phyloP scores from a whole-genome alignment of 2,113 vertebrate genomes.

The Catharus fuscescens region DNA sequence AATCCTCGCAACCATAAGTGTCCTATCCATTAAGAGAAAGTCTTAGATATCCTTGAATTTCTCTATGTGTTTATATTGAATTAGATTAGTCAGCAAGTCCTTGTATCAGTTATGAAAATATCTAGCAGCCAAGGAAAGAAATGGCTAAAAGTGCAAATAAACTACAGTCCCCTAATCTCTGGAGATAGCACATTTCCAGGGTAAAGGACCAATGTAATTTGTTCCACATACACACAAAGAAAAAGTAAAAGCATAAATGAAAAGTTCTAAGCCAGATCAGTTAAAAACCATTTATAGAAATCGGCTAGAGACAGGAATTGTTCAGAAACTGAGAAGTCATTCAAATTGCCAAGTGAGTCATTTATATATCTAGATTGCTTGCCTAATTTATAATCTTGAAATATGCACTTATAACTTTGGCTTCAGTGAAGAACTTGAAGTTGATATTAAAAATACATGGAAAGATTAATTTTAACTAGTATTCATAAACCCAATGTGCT shows the following conservation, averaged over 20 bases:
- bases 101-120: neutral
- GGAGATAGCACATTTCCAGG: neutral
- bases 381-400: neutral
- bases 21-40: neutral
- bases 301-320: neutral
- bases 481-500: neutral
- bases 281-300: neutral
- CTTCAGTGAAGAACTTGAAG: neutral
- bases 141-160: neutral
- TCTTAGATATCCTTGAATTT: neutral
- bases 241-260: neutral
- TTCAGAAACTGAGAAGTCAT: neutral
- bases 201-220: neutral
- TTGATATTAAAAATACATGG: neutral
- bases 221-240: neutral
- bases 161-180: conserved; percentile 3
- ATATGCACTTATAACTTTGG: neutral
- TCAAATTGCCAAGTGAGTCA: neutral
- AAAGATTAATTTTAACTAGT: neutral
- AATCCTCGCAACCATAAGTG: neutral
- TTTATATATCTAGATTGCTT: neutral
- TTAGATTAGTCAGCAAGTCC: neutral
- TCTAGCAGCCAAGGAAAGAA: neutral
- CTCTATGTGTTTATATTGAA: neutral
- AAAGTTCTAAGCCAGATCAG: neutral